Conservation (phyloP, 1,140 invertebrate genomes). For the Drosophila chauvacae region DNA sequence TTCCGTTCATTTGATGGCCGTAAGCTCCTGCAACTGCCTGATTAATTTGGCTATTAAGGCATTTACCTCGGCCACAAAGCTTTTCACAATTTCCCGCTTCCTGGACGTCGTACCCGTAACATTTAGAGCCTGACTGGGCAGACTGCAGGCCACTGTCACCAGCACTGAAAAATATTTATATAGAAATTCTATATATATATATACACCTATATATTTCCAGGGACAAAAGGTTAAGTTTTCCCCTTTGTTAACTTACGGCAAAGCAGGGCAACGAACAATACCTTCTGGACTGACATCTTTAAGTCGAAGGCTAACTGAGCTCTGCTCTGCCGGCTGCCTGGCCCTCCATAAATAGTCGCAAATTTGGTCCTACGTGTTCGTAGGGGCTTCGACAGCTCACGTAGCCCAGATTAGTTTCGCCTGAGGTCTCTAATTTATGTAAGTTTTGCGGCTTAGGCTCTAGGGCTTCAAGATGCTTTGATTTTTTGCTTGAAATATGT, state of each 20-base stretch:
- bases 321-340: background rate
- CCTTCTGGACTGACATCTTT: constrained; percentile 18
- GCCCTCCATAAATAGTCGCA: constrained; percentile 33
- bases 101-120: constrained; percentile 3
- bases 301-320: constrained; percentile 8
- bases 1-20: background rate
- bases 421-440: background rate
- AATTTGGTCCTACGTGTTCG: constrained; percentile 30
- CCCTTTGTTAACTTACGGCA: constrained; percentile 18
- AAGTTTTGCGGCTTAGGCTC: background rate
- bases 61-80: constrained; percentile 47
- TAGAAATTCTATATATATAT: background rate
- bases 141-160: constrained; percentile 7
- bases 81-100: constrained; percentile 33
- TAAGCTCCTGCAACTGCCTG: constrained; percentile 28
- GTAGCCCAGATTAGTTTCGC: constrained; percentile 20
- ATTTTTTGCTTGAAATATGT: background rate
- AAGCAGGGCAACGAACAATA: constrained; percentile 21
- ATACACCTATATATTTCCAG: background rate
- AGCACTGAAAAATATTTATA: constrained; percentile 9
- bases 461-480: background rate
- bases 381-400: constrained; percentile 9
- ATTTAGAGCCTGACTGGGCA: constrained; percentile 10
- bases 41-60: constrained; percentile 46
- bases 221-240: background rate